Evolutionary conservation across 64 coral and sea anemone species (phyloP), one percentile per base, ranked within the genome.

Genomic region (Catalaphyllia jardinei): DNA sequence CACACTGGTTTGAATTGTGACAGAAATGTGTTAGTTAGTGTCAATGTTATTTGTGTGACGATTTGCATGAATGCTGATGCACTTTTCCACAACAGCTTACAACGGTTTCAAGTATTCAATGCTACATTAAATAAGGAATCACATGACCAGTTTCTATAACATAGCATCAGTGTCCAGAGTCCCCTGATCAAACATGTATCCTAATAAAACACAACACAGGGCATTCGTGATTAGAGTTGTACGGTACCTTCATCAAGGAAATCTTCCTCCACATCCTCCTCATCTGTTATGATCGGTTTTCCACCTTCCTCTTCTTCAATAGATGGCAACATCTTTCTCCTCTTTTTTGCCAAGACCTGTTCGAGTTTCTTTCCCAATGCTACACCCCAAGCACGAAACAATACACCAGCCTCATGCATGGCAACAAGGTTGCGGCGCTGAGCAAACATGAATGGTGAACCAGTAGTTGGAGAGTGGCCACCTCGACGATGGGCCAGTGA

Each of bases 211-310:
- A 46, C 7, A 46, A 46, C 42, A 0, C 42, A 7, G 42, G 42
- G 42, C 5, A 6, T 46, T 46, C 3, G 5, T 46, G 42, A 46
- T 46, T 46, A 46, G 42, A 46, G 42, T 46, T 46, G 4, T 46
- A 46, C 42, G 4, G 42, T 60, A 97, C 95, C 95, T 97, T 97
- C 95, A 72, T 97, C 95, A 73, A 93, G 91, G 60, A 91, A 97
- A 51, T 97, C 88, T 69, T 97, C 95, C 27, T 97, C 95, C 46
- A 91, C 24, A 49, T 94, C 93, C 38, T 94, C 95, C 22, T 77
- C 73, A 25, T 94, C 49, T 33, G 80, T 30, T n/a, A 50, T 39
- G 25, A 88, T 16, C 52, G 77, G 54, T 52, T 91, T 93, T 16
- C 86, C 92, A n/a, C 59, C 89, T 49, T 94, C n/a, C n/a, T n/a